Base-by-base conservation (phyloP, 2,888 invertebrate genomes). In the Polyommatus iphigenia region DNA sequence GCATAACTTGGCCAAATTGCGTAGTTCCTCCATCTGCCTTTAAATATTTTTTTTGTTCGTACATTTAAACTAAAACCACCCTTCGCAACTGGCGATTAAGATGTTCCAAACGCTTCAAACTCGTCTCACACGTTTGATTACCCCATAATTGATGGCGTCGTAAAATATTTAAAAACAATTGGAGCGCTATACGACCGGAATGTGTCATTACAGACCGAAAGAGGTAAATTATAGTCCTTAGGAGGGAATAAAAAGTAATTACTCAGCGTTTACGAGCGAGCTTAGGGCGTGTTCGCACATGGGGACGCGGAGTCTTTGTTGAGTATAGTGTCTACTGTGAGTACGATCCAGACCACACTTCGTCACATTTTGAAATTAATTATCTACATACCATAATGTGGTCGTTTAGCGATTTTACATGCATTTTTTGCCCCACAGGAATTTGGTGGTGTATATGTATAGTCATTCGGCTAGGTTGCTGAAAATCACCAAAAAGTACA, bases 241-340 rank as follows among this genome's bases (percentile, higher is more conserved):
- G 88, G 87, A 87, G 88, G 88, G 89, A 90, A 89, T 89, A 87
- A 89, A 89, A 91, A 91, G 91, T 91, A 92, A 92, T 93, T 91
- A 91, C 90, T 88, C 85, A 83, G 87, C 86, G 91, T 92, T 92
- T 91, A 92, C 90, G 91, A 91, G 87, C 89, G 85, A 88, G 88
- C 75, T 75, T 54, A 29, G 36, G 32, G 36, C 20, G 41, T n/a
- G 72, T 72, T n/a, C 41, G 41, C n/a, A 41, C 36, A 41, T 8
- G 41, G 72, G 18, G 71, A 71, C 71, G 20, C 29, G 32, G 18
- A 36, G 10, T 7, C 71, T 32, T 32, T 71, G 13, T 24, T 62
- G 62, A 13, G 20, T 59, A 32, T 32, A 8, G n/a, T 57, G 18
- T 57, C 41, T 8, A 41, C 41, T 41, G 8, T 41, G 41, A 41